Evolutionary conservation across 1,140 invertebrate species (phyloP), one percentile per base, ranked within the genome.

Genomic region (Drosophila athabasca): DNA sequence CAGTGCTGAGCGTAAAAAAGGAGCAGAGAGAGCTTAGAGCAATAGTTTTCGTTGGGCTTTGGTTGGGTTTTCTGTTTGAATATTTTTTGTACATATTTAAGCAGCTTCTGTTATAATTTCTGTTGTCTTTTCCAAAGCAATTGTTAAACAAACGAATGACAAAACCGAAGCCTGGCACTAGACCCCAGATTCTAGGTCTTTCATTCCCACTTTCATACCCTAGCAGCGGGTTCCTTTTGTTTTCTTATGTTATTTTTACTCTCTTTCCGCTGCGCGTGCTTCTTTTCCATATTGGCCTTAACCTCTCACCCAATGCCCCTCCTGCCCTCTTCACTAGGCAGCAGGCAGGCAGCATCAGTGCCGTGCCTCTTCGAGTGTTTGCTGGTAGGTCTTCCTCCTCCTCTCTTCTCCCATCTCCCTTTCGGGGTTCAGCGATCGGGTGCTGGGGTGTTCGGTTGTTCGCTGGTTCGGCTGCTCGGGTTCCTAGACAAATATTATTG

Each of bases 401-500:
- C 39, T 15, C 61, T 52, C 24, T 59, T 73, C n/a, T n/a, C n/a
- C n/a, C n/a, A n/a, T n/a, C 68, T 57, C 60, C 29, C 31, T 41
- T 64, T 44, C 15, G 41, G 41, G 54, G 61, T 76, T 75, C 26
- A 19, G 17, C 1, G 17, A 19, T 19, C 17, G 35, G 15, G 24
- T 39, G 11, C 51, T 19, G 17, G 53, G 54, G 13, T 45, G 26
- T 31, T 54, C 8, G 35, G 17, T 19, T 19, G 17, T 19, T 19
- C 17, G 17, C 17, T 19, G 17, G 26, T 31, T 54, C 8, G 35
- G 15, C 19, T 39, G 11, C 51, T 88, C 79, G 62, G 67, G 82
- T 69, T 88, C 78, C 84, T 89, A 88, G 79, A 88, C 84, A 88
- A 88, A 88, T 88, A 88, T 88, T 88, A 88, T 88, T 88, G 83